Percentiles rank a stretch among this genome's conserved stretches.
Conservation (phyloP, 2,797 vertebrate genomes). For the Acanthurus tractus region DNA sequence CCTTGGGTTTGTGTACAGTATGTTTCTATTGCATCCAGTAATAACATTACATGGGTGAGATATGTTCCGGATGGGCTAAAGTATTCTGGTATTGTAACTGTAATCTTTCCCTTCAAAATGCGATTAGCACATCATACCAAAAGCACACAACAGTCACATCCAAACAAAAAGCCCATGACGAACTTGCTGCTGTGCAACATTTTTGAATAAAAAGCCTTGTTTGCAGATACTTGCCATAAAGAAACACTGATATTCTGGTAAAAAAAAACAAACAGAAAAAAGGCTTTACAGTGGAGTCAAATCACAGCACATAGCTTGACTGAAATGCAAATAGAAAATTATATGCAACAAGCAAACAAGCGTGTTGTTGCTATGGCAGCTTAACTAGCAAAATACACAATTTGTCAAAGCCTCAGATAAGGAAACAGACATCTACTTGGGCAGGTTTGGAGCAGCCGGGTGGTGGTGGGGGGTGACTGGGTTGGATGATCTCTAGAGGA, state of each 20-base stretch:
- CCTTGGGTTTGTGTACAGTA: constrained; percentile 32
- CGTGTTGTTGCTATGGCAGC: constrained; percentile 11
- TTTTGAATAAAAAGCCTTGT: neutral
- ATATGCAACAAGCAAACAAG: constrained; percentile 9
- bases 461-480: constrained; percentile 28
- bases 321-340: neutral
- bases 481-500: constrained; percentile 36
- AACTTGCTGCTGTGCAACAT: neutral
- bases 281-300: neutral
- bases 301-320: neutral
- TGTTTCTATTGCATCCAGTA: constrained; percentile 10
- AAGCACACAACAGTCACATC: neutral
- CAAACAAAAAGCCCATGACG: neutral
- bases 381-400: constrained; percentile 34
- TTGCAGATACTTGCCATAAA: neutral
- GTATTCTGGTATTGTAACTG: neutral
- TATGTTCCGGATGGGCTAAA: constrained; percentile 20
- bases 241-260: neutral
- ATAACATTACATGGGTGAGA: constrained; percentile 26
- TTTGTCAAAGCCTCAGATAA: constrained; percentile 31
- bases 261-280: neutral
- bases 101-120: neutral
- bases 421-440: neutral
- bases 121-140: neutral
- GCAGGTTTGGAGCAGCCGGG: constrained; percentile 35